Evolutionary conservation across 2,113 vertebrate species (phyloP), one percentile per base, ranked within the genome.

Genomic region (Myotis lucifugus): DNA sequence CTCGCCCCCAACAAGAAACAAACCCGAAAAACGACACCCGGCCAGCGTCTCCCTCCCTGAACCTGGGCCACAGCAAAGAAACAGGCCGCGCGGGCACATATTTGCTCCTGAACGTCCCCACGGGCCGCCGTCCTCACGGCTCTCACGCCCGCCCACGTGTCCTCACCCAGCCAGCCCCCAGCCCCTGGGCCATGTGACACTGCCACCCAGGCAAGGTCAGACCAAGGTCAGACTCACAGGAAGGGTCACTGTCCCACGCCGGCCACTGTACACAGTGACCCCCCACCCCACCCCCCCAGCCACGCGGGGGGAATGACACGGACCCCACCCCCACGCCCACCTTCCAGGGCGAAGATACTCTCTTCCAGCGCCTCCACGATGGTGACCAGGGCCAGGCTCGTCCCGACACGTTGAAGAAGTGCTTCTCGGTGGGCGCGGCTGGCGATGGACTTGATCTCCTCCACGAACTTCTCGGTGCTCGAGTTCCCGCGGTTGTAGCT

Each of bases 351-450:
- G 98, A 99, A 99, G 97, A 99, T 99, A 98, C 98, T 99, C 96
- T 99, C 99, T 96, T 99, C 99, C 61, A 99, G 98, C 14, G 99
- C 98, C 87, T 99, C 99, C 19, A 99, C 99, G 77, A 99, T 99
- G 86, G 97, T 99, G 95, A 99, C 56, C 94, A 99, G 97, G 6
- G 99, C 99, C 94, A 98, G 78, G 78, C 98, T 99, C 99, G 95
- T 99, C 99, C 99, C 0, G 99, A 99, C 96, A 99, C 99, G 23
- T 99, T 99, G 98, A 99, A 99, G 98, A 99, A 99, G 97, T 99
- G 99, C 52, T 99, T 99, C 19, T 98, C 98, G 23, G 98, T 97
- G 10, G 99, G 99, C 9, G 98, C 29, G 50, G 50, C 99, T 99
- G 93, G 99, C 99, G 85, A 99, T 99, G 27, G 98, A 99, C 93